Percentiles rank a stretch among this genome's conserved stretches.
phyloP scores from a whole-genome alignment of 2,888 invertebrate genomes.

The Agonopterix alstromeriana region DNA sequence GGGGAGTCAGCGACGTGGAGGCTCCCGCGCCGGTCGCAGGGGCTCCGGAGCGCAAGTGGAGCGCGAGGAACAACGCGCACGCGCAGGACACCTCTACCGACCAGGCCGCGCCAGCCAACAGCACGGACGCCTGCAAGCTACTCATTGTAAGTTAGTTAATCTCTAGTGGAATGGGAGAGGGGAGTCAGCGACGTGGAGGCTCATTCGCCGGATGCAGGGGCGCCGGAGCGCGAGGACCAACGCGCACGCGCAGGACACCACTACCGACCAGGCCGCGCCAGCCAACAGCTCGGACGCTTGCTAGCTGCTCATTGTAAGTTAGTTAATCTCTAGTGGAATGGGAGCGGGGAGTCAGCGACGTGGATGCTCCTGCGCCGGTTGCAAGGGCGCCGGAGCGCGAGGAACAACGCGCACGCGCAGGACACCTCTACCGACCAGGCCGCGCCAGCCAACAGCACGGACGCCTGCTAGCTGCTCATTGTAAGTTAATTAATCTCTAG shows the following conservation, averaged over 20 bases:
- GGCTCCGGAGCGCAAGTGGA: conserved; percentile 54
- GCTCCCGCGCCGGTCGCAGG: conserved; percentile 32
- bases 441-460: conserved; percentile 48
- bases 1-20: conserved; percentile 36
- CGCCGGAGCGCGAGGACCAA: conserved; percentile 35
- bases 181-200: conserved; percentile 36
- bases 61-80: conserved; percentile 43
- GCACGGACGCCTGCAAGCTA: conserved; percentile 61
- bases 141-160: conserved; percentile 25
- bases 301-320: conserved; percentile 34
- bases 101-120: conserved; percentile 43
- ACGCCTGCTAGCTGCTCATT: conserved; percentile 53
- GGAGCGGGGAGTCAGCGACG: conserved; percentile 45
- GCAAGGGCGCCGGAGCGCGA: conserved; percentile 33
- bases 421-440: conserved; percentile 52
- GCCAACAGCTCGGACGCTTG: conserved; percentile 58
- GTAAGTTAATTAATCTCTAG: conserved; percentile 32
- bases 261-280: conserved; percentile 41
- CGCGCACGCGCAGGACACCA: conserved; percentile 58
- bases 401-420: conserved; percentile 50
- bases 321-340: conserved; percentile 49
- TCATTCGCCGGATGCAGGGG: conserved; percentile 29
- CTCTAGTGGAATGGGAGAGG: conserved; percentile 57
- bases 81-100: conserved; percentile 59
- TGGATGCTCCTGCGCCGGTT: conserved; percentile 30